phyloP scores from a whole-genome alignment of 2,888 invertebrate genomes.

The Apamea monoglypha region DNA sequence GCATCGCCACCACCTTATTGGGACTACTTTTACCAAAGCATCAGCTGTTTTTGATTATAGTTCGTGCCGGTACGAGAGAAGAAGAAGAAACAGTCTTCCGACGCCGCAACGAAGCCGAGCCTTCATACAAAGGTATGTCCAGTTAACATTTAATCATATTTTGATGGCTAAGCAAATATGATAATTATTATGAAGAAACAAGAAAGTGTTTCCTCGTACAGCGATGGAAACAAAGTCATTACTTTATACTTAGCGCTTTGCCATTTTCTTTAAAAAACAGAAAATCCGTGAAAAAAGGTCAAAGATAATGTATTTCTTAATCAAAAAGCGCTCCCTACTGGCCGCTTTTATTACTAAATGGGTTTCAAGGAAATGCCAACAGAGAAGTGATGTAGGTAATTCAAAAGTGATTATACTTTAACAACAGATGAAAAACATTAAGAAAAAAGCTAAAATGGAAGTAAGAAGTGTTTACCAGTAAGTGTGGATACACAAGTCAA shows the following conservation, averaged over 20 bases:
- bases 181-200: no score
- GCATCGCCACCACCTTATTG: neutral
- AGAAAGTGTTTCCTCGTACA: neutral
- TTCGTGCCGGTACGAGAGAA: neutral
- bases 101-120: neutral
- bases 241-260: neutral
- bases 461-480: neutral
- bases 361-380: slow-evolving; percentile 7
- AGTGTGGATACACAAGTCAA: no score
- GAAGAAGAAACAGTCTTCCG: neutral
- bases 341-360: neutral
- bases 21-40: neutral
- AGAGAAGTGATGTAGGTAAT: slow-evolving; percentile 5
- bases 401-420: slow-evolving; percentile 8
- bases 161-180: neutral
- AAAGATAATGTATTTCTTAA: slow-evolving; percentile 28
- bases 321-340: slow-evolving; percentile 15
- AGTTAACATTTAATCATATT: neutral
- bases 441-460: neutral
- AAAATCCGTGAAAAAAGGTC: slow-evolving; percentile 18
- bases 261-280: neutral
- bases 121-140: neutral
- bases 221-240: neutral
- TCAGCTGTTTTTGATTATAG: neutral
- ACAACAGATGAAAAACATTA: neutral